These are phyloP conservation scores for Ibycter americanus DNA, from an alignment of 2,797 vertebrate genomes.

Conservation along the genomic window DNA sequence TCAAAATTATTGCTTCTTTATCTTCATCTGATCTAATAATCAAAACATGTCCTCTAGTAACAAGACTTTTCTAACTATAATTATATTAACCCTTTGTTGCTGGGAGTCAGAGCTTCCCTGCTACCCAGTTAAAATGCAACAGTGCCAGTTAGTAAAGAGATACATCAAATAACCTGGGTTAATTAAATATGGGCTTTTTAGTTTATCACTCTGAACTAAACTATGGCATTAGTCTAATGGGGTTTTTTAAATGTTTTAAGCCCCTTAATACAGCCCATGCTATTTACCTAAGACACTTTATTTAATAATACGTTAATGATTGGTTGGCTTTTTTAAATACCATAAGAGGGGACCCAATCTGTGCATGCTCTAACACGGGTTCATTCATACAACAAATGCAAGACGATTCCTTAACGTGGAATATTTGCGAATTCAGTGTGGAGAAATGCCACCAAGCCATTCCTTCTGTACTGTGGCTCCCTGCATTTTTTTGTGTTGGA, in stretches of 20 bases:
- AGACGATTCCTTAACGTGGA: background rate
- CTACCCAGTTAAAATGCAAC: background rate
- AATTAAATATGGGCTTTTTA: constrained; percentile 14
- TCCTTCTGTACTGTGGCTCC: background rate
- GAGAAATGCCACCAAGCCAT: background rate
- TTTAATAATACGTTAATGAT: background rate
- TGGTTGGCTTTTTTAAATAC: background rate
- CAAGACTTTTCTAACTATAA: constrained; percentile 64
- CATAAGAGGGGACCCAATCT: background rate
- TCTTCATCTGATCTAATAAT: constrained; percentile 78
- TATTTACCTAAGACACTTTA: background rate
- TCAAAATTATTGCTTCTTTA: constrained; percentile 74
- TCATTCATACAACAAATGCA: background rate
- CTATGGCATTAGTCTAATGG: background rate
- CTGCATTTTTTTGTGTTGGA: background rate
- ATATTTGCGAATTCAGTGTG: background rate
- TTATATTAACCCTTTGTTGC: constrained; percentile 70
- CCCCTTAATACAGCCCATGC: background rate
- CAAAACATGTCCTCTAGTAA: constrained; percentile 76
- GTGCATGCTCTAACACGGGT: background rate
- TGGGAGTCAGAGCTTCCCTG: background rate
- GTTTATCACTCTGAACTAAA: background rate
- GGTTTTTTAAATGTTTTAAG: background rate
- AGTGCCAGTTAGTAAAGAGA: background rate
- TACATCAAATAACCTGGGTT: background rate